Evolutionary conservation across 2,113 vertebrate genomes (phyloP), one percentile per base, ranked within the genome.

Genomic region (Chaetodon trifascialis): DNA sequence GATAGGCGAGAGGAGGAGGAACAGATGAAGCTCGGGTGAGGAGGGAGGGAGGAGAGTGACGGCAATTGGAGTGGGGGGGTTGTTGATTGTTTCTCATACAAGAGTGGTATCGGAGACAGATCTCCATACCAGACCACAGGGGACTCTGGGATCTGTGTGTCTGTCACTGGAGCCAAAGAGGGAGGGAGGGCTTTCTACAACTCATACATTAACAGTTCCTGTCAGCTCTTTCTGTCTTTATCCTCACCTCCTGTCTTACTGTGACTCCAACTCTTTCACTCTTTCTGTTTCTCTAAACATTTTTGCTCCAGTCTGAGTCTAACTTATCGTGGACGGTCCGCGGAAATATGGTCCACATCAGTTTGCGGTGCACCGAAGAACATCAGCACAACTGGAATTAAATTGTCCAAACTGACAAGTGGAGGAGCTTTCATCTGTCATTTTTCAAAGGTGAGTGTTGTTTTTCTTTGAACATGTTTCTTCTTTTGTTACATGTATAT

Each of bases 61-160:
- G 76, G 55, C 12, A 54, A 82, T 70, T 6, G 76, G 23, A 9
- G 42, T 9, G 42, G 80, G 71, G 84, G 66, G 63, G 91, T 62
- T 74, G 89, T 84, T 93, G 90, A 92, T 92, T 90, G 88, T 91
- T 82, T 80, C 86, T 91, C 90, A 91, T 92, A 94, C 89, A 93
- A 88, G 84, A 84, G 91, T 94, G 93, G 91, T 93, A 92, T 90
- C 74, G 65, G 92, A 86, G 89, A 84, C 88, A 81, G 82, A 94
- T 86, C 90, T 80, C 78, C 87, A 92, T 71, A 86, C 62, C 82
- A 91, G 77, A 87, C 86, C 84, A 90, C 83, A 76, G 79, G 86
- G 84, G 85, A 66, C 88, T 91, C 84, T 85, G 85, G 83, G 80
- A 79, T 90, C 80, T 76, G 82, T 78, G 88, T 77, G 76, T 81